These are phyloP conservation scores for Lomographa bimaculata DNA, from an alignment of 2,888 invertebrate species.

Conservation along the genomic window DNA sequence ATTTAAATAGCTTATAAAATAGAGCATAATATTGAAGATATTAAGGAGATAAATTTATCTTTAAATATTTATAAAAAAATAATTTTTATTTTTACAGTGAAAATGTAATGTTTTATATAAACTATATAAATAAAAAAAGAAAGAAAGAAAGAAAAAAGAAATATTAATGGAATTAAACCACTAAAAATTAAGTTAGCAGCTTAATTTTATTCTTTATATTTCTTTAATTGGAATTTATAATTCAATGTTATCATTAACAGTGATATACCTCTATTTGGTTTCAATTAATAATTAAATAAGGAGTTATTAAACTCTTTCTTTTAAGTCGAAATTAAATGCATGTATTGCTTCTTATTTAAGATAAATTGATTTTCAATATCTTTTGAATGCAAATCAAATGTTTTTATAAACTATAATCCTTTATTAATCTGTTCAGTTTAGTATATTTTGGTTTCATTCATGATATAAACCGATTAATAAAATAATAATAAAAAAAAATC, in stretches of 20 bases:
- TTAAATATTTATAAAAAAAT: conserved; percentile 49
- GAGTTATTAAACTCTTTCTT: conserved; percentile 72
- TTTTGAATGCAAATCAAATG: conserved; percentile 78
- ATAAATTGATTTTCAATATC: too few relatives aligned
- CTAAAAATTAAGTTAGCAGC: conserved; percentile 86
- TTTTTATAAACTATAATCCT: conserved; percentile 69
- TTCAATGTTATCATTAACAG: too few relatives aligned
- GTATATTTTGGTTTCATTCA: conserved; percentile 72
- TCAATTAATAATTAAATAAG: conserved; percentile 84
- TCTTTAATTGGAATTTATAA: conserved; percentile 86
- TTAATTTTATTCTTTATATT: conserved; percentile 79
- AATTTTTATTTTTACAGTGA: conserved; percentile 85
- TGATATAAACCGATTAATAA: conserved; percentile 72
- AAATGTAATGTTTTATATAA: conserved; percentile 87
- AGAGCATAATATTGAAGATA: conserved; percentile 71
- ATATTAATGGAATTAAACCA: conserved; percentile 73
- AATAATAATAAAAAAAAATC: conserved; percentile 76
- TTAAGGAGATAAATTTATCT: conserved; percentile 57
- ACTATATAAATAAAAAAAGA: conserved; percentile 86
- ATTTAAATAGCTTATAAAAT: conserved; percentile 65
- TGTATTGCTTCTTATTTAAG: too few relatives aligned
- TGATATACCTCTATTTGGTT: conserved; percentile 86
- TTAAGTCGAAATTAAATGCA: too few relatives aligned
- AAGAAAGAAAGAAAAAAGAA: too few relatives aligned
- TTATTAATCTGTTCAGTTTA: conserved; percentile 62